Conservation (phyloP, 1,140 invertebrate species). For the Gonioctena quinquepunctata region DNA sequence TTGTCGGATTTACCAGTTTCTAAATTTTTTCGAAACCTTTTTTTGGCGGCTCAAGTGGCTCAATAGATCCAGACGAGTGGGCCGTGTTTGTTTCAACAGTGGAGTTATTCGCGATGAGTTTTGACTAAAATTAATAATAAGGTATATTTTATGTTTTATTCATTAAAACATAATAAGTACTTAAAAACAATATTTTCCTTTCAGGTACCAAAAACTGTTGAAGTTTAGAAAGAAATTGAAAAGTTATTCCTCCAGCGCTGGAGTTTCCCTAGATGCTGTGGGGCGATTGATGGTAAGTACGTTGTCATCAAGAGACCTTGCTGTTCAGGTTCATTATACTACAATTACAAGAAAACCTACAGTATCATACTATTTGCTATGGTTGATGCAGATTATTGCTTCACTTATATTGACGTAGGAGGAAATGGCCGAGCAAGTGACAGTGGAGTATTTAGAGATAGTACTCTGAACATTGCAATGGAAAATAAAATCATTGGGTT, state of each 20-base stretch:
- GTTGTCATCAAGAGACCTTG: constrained; percentile 26
- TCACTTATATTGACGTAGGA: neutral
- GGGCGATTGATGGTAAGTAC: no score
- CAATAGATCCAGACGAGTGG: constrained; percentile 1
- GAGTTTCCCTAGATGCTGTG: constrained; percentile 55
- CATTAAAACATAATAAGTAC: no score
- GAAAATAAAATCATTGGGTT: no score
- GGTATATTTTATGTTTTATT: no score
- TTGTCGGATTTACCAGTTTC: constrained; percentile 14
- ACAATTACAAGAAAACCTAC: no score
- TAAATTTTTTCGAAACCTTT: neutral
- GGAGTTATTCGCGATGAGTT: no score
- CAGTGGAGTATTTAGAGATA: constrained; percentile 23
- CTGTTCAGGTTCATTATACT: constrained; percentile 28
- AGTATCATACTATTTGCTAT: constrained; percentile 7
- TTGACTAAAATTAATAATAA: no score
- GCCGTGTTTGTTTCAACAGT: no score
- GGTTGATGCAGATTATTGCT: constrained; percentile 16
- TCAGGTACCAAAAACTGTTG: no score
- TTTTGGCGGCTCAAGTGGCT: constrained; percentile 1
- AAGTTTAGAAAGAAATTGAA: constrained; percentile 25
- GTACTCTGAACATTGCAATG: constrained; percentile 32
- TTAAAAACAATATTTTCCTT: no score
- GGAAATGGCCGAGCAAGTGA: no score
- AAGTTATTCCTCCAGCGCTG: constrained; percentile 17